These are phyloP conservation scores for Ennomos erosarius DNA, from an alignment of 2,888 invertebrate species.

Conservation along the genomic window DNA sequence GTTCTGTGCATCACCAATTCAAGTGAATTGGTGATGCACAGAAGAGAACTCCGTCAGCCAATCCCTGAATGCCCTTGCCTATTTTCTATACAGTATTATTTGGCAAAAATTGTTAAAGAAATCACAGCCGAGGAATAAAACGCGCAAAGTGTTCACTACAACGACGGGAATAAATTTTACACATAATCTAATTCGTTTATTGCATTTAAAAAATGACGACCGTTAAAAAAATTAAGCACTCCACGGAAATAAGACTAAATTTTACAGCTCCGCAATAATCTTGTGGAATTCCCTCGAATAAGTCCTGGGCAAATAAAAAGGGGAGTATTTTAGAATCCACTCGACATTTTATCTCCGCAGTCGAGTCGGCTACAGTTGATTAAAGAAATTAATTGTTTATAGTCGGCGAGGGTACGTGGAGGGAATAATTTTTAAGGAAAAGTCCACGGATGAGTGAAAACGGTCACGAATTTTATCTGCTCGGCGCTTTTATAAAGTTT, in stretches of 20 bases:
- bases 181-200: conserved; percentile 38
- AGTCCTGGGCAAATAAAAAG: conserved; percentile 39
- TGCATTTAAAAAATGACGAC: conserved; percentile 32
- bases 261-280: conserved; percentile 35
- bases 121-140: conserved; percentile 9
- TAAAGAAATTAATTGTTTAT: conserved; percentile 73
- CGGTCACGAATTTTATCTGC: conserved; percentile 33
- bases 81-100: too few relatives aligned
- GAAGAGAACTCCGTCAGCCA: too few relatives aligned
- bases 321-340: conserved; percentile 36
- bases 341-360: conserved; percentile 45
- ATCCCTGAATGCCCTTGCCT: too few relatives aligned
- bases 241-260: conserved; percentile 32
- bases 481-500: conserved; percentile 41
- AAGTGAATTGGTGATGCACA: too few relatives aligned
- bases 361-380: conserved; percentile 54
- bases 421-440: conserved; percentile 48
- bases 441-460: conserved; percentile 28
- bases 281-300: conserved; percentile 31
- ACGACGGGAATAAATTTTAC: conserved; percentile 23
- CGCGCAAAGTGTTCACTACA: conserved; percentile 14
- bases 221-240: conserved; percentile 22
- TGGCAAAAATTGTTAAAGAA: conserved; percentile 5
- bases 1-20: too few relatives aligned
- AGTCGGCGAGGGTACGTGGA: conserved; percentile 53